Evolutionary conservation across 2,797 vertebrate species (phyloP).

Genomic region (Fringilla coelebs): DNA sequence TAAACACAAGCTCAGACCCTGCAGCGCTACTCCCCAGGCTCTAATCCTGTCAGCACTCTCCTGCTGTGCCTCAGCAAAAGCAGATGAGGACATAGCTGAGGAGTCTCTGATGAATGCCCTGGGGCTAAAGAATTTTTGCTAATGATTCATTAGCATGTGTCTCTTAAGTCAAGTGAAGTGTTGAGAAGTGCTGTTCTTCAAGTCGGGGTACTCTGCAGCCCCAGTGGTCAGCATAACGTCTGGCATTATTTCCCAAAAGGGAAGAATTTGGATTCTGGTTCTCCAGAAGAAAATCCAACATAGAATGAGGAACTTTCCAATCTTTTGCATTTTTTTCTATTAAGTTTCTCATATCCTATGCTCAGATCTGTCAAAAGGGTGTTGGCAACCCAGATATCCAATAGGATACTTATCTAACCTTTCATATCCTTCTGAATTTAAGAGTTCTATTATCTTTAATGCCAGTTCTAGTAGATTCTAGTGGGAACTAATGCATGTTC

Average conservation of each 20-base stretch:
- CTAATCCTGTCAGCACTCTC: background rate
- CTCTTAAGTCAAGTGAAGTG: background rate
- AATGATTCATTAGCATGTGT: background rate
- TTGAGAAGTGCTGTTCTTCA: background rate
- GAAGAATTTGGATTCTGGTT: background rate
- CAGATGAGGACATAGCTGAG: background rate
- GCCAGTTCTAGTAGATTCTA: background rate
- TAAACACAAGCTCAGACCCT: background rate
- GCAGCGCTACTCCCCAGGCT: background rate
- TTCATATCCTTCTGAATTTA: background rate
- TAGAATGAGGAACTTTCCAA: background rate
- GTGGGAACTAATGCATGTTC: background rate
- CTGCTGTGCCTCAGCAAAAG: background rate
- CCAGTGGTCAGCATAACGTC: background rate
- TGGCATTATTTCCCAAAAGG: background rate
- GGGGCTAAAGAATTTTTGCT: background rate
- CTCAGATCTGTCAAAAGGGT: background rate
- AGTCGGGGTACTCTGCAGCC: background rate
- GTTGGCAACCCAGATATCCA: background rate
- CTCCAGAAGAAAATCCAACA: background rate
- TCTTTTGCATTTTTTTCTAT: background rate
- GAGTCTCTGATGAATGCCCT: background rate
- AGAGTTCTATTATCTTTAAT: background rate
- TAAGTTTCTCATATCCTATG: rapidly evolving
- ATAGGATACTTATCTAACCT: background rate